These are phyloP conservation scores for Psilopogon haemacephalus DNA, from an alignment of 2,113 vertebrate species.

Conservation along the genomic window DNA sequence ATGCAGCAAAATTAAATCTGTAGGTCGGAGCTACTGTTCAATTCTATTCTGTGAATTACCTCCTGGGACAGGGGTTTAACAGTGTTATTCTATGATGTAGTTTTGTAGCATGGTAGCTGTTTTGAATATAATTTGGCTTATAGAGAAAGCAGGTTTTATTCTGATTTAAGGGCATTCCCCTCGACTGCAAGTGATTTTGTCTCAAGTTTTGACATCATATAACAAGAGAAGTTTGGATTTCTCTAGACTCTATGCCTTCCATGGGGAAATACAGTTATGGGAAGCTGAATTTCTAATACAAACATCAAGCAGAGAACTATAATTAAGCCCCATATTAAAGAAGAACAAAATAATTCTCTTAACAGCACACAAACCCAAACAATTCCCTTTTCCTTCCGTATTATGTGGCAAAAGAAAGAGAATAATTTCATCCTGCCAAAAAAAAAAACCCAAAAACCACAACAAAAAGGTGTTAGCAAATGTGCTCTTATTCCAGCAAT, in stretches of 20 bases:
- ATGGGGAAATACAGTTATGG: not conserved
- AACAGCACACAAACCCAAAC: not conserved
- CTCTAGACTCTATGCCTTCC: not conserved
- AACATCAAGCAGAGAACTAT: not conserved
- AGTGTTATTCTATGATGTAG: not conserved
- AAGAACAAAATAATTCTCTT: not conserved
- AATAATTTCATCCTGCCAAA: constrained; percentile 1
- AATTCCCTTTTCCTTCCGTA: not conserved
- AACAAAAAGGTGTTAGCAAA: constrained; percentile 44
- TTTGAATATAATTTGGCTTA: not conserved
- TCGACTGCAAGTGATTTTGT: not conserved
- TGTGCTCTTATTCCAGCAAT: constrained; percentile 45
- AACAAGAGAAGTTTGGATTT: not conserved
- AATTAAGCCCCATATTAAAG: constrained; percentile 18
- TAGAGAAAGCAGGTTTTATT: not conserved
- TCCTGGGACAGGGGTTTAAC: not conserved
- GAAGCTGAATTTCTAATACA: constrained; percentile 1
- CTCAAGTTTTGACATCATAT: not conserved
- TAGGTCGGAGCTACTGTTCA: not conserved
- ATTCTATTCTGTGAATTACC: not conserved
- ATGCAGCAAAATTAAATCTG: not conserved
- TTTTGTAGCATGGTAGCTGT: not conserved
- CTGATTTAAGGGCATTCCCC: not conserved
- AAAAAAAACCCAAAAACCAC: not conserved
- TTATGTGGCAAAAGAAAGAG: constrained; percentile 21